These are phyloP conservation scores for Odontomyia ornata DNA, from an alignment of 2,888 invertebrate species.

Conservation along the genomic window DNA sequence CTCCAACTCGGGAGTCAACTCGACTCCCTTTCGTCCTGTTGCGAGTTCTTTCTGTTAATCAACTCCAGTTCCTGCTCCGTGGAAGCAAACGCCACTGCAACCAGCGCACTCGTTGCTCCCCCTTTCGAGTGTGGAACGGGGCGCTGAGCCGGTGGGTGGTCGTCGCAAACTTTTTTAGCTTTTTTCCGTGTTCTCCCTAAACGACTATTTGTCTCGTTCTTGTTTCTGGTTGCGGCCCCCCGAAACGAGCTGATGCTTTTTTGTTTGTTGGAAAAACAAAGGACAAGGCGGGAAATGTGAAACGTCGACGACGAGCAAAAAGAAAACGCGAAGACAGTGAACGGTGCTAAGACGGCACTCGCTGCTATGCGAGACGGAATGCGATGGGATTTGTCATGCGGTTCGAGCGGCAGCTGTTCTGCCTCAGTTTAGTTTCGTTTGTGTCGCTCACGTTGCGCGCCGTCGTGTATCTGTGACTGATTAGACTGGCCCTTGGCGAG, in stretches of 20 bases:
- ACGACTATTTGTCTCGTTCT: conserved; percentile 41
- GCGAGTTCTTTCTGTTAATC: background rate
- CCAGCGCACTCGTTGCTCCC: conserved; percentile 18
- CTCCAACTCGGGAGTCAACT: background rate
- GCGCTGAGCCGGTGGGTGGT: conserved; percentile 20
- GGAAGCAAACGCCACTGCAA: conserved; percentile 1
- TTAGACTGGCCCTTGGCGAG: background rate
- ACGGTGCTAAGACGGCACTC: background rate
- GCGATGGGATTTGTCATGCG: conserved; percentile 35
- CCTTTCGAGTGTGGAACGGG: background rate
- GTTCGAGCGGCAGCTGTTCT: conserved; percentile 46
- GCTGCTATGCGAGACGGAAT: background rate
- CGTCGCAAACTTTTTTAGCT: conserved; percentile 24
- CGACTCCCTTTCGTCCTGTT: background rate
- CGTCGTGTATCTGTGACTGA: conserved; percentile 36
- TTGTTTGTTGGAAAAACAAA: background rate
- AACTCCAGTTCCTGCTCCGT: background rate
- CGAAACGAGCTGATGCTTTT: background rate
- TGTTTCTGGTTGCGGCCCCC: conserved; percentile 1
- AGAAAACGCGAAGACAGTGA: background rate
- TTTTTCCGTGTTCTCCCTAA: conserved; percentile 19
- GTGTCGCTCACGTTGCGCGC: conserved; percentile 31
- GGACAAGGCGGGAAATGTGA: conserved; percentile 4
- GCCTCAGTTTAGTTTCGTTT: conserved; percentile 36
- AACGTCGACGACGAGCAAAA: background rate